Base-by-base conservation (phyloP, 2,888 invertebrate species). In the Neocrepidodera transversa region DNA sequence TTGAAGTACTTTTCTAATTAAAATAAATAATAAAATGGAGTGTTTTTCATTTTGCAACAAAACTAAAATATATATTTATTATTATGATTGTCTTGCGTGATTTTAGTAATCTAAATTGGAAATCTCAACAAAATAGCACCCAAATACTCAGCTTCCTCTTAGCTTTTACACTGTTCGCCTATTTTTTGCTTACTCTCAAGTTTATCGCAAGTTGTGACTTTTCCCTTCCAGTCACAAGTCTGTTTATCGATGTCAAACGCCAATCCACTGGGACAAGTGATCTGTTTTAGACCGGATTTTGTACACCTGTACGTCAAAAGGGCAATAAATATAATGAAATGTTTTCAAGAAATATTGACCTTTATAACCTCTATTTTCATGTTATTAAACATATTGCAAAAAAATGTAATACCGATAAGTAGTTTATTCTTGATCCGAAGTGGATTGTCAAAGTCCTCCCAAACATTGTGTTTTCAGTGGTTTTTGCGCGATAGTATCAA, bases 191-290 rank as follows among this genome's bases (percentile, higher is more conserved):
- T 93, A 95, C 95, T 95, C 90, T 95, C 94, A 83, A 93, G 87
- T 85, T 90, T 91, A 87, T 93, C 91, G 90, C 95, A 95, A 90
- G 91, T 95, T 86, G 86, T 89, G 86, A 95, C 95, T 89, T 95
- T 93, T 86, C 93, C 93, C 88, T 94, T 95, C 95, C 95, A 95
- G 88, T 95, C 94, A 86, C 95, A 95, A 82, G 95, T 95, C 87
- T 95, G 95, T 87, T 94, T 95, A 86, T 93, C 91, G 86, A 95
- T 89, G 88, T 95, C 95, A 88, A 95, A 95, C 85, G 94, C 90
- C 88, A 95, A 87, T 86, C 95, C 95, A 82, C 93, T 92, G 82
- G 95, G 95, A 85, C 95, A 95, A 85, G 93, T 92, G 86, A 95
- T 93, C 88, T 92, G 91, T 91, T 92, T 93, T 86, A 93, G 90